phyloP scores from a whole-genome alignment of 1,140 invertebrate species.

The Bombus sylvicola region DNA sequence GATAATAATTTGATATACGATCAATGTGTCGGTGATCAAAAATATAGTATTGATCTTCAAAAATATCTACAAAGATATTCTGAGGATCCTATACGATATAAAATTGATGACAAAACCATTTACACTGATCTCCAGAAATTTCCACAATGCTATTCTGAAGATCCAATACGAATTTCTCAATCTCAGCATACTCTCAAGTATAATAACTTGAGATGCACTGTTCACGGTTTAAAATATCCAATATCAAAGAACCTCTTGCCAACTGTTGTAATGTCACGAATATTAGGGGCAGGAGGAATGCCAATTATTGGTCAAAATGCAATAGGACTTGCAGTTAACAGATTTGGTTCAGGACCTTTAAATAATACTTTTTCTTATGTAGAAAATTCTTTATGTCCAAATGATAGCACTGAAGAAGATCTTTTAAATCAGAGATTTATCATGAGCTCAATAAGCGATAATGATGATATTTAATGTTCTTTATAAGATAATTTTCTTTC shows the following conservation, averaged over 20 bases:
- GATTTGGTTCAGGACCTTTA: conserved; percentile 77
- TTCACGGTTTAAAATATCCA: conserved; percentile 73
- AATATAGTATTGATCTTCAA: conserved; percentile 73
- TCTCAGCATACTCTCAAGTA: conserved; percentile 73
- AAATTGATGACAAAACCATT: conserved; percentile 54
- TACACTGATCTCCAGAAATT: conserved; percentile 76
- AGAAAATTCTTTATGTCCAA: conserved; percentile 68
- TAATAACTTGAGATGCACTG: conserved; percentile 73
- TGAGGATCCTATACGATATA: conserved; percentile 68
- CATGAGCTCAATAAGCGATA: conserved; percentile 74
- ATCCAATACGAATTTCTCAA: conserved; percentile 68
- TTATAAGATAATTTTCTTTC: conserved; percentile 14
- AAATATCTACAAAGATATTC: conserved; percentile 78
- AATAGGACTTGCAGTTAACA: conserved; percentile 78
- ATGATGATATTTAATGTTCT: conserved; percentile 75
- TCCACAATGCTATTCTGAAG: conserved; percentile 77
- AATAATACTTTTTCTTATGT: conserved; percentile 68
- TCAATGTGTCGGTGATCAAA: conserved; percentile 67
- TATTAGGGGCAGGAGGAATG: conserved; percentile 73
- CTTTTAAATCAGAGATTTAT: conserved; percentile 74
- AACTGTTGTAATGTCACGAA: conserved; percentile 59
- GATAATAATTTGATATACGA: conserved; percentile 76
- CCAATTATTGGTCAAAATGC: conserved; percentile 79
- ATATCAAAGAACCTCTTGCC: conserved; percentile 69
- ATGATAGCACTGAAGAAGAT: conserved; percentile 70